Evolutionary conservation across 2,113 vertebrate species (phyloP), one percentile per base, ranked within the genome.

Genomic region (Trachemys scripta): DNA sequence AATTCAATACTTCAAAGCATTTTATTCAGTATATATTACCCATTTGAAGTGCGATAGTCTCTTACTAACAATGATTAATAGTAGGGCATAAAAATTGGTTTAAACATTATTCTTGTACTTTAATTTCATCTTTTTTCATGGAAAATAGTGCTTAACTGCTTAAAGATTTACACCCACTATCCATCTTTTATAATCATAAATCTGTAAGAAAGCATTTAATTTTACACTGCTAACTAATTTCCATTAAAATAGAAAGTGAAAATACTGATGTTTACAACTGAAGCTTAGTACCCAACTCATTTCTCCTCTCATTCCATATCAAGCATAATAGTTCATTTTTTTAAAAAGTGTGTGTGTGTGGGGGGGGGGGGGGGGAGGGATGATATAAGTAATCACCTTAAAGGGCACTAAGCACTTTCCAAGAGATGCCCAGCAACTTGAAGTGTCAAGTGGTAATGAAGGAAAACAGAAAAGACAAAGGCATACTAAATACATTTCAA

Each of bases 71-170:
- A 89, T 95, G 92, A 96, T 92, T 97, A 97, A 97, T 95, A 80
- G 90, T 84, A 92, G 29, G n/a, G 29, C 13, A 89, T 93, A 90
- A 94, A 95, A 95, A 86, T n/a, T 78, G 75, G 65, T 93, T 97
- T 78, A 95, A 97, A 96, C 47, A 72, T 22, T 87, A 88, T 95
- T 93, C 45, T 90, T 95, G 19, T 85, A 95, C 80, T 95, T 96
- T 95, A 90, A 95, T 96, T 96, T 96, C 59, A 94, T 93, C 80
- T 94, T 93, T 95, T 95, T 96, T 95, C 88, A 93, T 90, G 75
- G 62, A 94, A 96, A 96, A 94, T 59, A 27, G 19, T 95, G 11
- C 83, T 92, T 95, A 93, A 88, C 87, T 95, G 82, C 72, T 92
- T 90, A 91, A 95, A 95, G 31, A 38, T 93, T 97, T 94, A 89